phyloP scores from a whole-genome alignment of 2,113 vertebrate genomes.

The Tenrec ecaudatus region DNA sequence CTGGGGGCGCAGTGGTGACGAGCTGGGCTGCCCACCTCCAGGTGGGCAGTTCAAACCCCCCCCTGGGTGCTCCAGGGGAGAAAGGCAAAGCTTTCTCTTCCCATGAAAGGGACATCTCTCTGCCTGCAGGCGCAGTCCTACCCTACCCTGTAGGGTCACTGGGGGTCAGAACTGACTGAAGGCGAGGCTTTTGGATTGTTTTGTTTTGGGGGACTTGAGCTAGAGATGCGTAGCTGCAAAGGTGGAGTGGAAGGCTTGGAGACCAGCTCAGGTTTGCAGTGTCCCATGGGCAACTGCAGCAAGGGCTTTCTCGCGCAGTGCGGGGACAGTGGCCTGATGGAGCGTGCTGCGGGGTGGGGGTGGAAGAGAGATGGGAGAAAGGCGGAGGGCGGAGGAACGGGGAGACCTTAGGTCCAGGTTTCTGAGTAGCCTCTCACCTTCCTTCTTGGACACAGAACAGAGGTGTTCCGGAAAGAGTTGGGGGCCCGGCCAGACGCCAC shows the following conservation, averaged over 20 bases:
- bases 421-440: neutral
- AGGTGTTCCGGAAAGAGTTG: slow-evolving; percentile 64
- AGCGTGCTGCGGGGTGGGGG: neutral
- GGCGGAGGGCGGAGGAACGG: too few relatives aligned
- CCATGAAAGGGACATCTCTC: too few relatives aligned
- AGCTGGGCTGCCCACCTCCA: too few relatives aligned
- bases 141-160: too few relatives aligned
- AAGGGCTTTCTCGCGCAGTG: neutral
- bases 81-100: too few relatives aligned
- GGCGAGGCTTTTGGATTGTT: too few relatives aligned
- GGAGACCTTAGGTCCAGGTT: neutral
- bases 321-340: neutral
- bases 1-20: too few relatives aligned
- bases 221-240: neutral
- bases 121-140: too few relatives aligned
- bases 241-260: neutral
- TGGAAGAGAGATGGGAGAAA: neutral
- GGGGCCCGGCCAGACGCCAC: slow-evolving; percentile 86
- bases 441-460: slow-evolving; percentile 66
- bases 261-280: neutral
- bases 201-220: too few relatives aligned
- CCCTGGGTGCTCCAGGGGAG: too few relatives aligned
- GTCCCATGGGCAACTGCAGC: neutral
- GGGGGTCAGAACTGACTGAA: too few relatives aligned
- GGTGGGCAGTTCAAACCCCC: too few relatives aligned